Percentiles rank a stretch among this genome's conserved stretches.
These are phyloP conservation scores for Mermis nigrescens DNA, from an alignment of 2,888 invertebrate species.

Conservation along the genomic window DNA sequence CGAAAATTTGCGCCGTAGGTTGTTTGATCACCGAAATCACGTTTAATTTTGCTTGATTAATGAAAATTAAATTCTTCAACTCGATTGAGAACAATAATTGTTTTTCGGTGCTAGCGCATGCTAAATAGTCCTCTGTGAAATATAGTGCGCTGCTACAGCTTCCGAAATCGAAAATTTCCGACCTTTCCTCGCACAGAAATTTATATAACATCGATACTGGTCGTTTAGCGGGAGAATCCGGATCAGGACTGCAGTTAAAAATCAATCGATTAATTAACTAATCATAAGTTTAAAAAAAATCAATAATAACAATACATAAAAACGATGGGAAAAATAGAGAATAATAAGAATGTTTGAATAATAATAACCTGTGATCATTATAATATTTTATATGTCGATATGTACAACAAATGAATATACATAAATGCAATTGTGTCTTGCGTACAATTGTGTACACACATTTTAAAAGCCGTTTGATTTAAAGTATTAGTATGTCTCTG, in stretches of 20 bases:
- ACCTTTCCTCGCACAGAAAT: not conserved
- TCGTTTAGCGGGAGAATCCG: no score
- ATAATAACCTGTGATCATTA: no score
- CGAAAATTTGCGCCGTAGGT: not conserved
- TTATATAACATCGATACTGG: no score
- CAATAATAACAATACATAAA: not conserved
- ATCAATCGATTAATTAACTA: not conserved
- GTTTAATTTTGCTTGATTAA: not conserved
- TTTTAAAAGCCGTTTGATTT: no score
- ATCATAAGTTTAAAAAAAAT: no score
- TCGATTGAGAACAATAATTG: conserved; percentile 1
- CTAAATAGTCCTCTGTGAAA: conserved; percentile 1
- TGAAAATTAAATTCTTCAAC: not conserved
- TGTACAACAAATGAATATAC: no score
- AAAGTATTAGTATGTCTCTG: no score
- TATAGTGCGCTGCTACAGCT: conserved; percentile 1
- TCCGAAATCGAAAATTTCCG: conserved; percentile 9
- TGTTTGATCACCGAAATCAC: not conserved
- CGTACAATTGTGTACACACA: no score
- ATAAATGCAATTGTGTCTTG: no score
- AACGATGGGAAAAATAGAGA: no score
- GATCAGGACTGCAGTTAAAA: not conserved
- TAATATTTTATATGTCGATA: no score
- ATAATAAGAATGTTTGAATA: no score
- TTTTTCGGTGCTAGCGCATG: not conserved